Evolutionary conservation across 2,113 vertebrate genomes (phyloP).

Genomic region (Vireo altiloquus): DNA sequence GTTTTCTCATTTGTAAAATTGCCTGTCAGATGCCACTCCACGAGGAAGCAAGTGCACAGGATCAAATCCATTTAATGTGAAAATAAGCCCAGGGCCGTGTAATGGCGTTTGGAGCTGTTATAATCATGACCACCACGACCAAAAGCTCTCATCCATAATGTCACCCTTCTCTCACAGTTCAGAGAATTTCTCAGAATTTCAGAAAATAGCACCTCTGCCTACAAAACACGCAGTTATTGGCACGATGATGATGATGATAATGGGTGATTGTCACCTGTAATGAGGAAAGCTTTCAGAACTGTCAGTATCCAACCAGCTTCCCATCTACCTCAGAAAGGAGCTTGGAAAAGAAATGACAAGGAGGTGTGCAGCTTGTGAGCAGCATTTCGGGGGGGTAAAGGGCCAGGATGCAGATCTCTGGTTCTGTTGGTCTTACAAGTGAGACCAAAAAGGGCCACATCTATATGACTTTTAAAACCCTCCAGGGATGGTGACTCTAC

Average conservation of each 20-base stretch:
- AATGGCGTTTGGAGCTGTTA: background rate
- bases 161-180: background rate
- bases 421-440: background rate
- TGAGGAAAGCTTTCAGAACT: constrained; percentile 37
- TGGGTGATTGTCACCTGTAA: constrained; percentile 40
- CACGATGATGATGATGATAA: background rate
- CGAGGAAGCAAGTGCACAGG: background rate
- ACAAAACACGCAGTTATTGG: background rate
- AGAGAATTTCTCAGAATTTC: constrained; percentile 24
- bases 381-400: background rate
- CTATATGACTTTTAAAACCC: background rate
- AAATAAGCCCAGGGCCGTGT: background rate
- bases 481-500: background rate
- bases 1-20: background rate
- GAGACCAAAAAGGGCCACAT: background rate
- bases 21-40: background rate
- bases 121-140: background rate
- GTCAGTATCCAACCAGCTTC: constrained; percentile 14
- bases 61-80: constrained; percentile 15
- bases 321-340: background rate
- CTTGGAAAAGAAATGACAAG: background rate
- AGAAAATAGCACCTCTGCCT: constrained; percentile 44
- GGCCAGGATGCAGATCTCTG: background rate
- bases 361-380: background rate
- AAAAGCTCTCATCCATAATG: background rate